Percentiles rank a stretch among this genome's conserved stretches.
Conservation (phyloP, 1,140 invertebrate species). For the Apolygus lucorum region DNA sequence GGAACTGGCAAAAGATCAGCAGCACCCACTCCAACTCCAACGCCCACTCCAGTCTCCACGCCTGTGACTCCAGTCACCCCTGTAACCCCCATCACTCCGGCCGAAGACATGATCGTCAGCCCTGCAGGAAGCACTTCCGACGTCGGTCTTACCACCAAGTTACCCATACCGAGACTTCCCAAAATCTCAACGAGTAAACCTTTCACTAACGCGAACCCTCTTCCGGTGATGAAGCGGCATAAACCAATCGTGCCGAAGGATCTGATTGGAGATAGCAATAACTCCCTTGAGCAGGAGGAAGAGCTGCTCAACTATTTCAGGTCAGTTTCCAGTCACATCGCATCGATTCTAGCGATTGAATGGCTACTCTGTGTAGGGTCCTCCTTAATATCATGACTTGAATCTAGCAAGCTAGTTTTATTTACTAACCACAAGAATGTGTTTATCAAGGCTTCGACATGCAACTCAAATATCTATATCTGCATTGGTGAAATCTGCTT, state of each 20-base stretch:
- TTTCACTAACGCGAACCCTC: neutral
- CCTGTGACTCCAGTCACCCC: neutral
- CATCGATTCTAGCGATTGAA: too few species aligned
- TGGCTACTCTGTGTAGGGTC: too few species aligned
- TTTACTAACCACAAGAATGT: too few species aligned
- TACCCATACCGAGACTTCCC: conserved; percentile 10
- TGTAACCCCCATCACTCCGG: neutral
- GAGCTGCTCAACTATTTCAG: conserved; percentile 71
- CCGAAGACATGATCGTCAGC: neutral
- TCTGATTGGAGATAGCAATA: conserved; percentile 47
- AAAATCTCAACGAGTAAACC: conserved; percentile 4
- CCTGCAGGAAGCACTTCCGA: neutral
- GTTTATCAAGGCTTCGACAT: too few species aligned
- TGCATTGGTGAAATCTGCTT: too few species aligned
- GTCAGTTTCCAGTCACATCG: too few species aligned
- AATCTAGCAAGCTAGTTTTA: too few species aligned
- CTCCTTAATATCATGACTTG: too few species aligned
- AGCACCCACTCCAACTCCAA: neutral
- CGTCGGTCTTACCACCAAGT: neutral
- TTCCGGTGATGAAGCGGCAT: conserved; percentile 16
- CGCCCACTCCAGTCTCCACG: neutral
- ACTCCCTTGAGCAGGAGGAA: conserved; percentile 69
- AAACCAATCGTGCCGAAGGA: conserved; percentile 22
- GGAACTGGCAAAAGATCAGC: neutral
- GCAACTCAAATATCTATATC: too few species aligned